These are phyloP conservation scores for Cyphomyrus plagiostoma DNA, from an alignment of 2,113 vertebrate species.

Conservation along the genomic window DNA sequence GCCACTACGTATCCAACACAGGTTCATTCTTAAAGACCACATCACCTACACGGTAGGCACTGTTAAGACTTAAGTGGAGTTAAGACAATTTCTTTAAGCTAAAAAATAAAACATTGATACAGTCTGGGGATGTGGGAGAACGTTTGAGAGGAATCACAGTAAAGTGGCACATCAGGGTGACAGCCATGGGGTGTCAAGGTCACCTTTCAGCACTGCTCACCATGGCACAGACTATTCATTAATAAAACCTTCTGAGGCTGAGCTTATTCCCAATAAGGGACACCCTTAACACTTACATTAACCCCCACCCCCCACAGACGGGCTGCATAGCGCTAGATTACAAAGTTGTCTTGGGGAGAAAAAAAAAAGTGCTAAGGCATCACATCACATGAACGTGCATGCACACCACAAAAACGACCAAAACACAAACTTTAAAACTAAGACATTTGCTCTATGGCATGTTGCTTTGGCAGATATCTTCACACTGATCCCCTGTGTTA, in stretches of 20 bases:
- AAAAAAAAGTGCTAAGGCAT: not conserved
- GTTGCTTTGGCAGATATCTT: constrained; percentile 28
- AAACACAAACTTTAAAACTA: constrained; percentile 23
- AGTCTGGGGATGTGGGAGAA: not conserved
- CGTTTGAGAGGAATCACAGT: not conserved
- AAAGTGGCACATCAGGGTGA: not conserved
- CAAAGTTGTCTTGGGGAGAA: not conserved
- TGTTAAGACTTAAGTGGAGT: not conserved
- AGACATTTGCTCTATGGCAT: constrained; percentile 1
- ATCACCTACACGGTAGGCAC: constrained; percentile 25
- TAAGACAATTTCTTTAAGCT: not conserved
- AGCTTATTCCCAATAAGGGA: not conserved
- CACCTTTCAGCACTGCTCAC: not conserved
- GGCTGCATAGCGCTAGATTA: constrained; percentile 2
- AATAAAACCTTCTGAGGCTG: not conserved
- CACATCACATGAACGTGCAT: not conserved
- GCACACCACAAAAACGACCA: not conserved
- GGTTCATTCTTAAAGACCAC: not conserved
- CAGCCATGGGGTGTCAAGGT: not conserved
- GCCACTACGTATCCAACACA: not conserved
- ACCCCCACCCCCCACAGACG: not conserved
- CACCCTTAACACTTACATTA: not conserved
- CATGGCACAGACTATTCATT: not conserved
- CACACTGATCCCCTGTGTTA: constrained; percentile 23
- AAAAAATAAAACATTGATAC: not conserved